Percentiles rank a stretch among this genome's conserved stretches.
phyloP scores from a whole-genome alignment of 2,113 vertebrate species.

The Pica pica region DNA sequence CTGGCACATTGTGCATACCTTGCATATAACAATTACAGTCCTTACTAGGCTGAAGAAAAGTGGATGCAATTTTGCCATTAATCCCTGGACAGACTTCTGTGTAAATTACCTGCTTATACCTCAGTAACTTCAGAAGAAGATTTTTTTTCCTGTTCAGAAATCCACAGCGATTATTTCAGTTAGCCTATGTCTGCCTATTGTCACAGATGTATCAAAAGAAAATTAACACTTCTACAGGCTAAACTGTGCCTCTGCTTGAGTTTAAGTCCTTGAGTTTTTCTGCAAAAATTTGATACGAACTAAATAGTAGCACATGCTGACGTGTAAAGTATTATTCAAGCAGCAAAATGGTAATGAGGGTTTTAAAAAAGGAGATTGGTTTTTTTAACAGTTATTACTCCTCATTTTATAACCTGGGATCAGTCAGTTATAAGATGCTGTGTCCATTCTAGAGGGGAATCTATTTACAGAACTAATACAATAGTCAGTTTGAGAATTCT shows the following conservation, averaged over 20 bases:
- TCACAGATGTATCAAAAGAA: neutral
- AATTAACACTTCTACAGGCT: neutral
- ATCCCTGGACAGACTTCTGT: neutral
- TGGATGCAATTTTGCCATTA: neutral
- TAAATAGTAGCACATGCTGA: slow-evolving; percentile 22
- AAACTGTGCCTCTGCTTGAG: neutral
- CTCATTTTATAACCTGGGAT: neutral
- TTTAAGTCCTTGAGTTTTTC: neutral
- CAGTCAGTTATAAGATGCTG: neutral
- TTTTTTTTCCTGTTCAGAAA: neutral
- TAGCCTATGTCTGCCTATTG: neutral
- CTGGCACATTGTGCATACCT: neutral
- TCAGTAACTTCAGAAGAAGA: neutral
- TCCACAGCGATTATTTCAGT: neutral
- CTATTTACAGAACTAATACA: neutral
- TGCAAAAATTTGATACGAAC: neutral
- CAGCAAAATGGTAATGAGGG: neutral
- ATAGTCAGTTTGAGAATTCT: neutral
- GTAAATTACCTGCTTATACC: neutral
- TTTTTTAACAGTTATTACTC: neutral
- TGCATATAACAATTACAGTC: neutral
- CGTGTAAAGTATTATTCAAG: neutral
- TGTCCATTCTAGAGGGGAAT: neutral
- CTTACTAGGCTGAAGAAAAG: neutral
- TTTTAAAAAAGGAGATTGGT: neutral